These are phyloP conservation scores for Drosophila maculinotata DNA, from an alignment of 2,888 invertebrate species.

Conservation along the genomic window DNA sequence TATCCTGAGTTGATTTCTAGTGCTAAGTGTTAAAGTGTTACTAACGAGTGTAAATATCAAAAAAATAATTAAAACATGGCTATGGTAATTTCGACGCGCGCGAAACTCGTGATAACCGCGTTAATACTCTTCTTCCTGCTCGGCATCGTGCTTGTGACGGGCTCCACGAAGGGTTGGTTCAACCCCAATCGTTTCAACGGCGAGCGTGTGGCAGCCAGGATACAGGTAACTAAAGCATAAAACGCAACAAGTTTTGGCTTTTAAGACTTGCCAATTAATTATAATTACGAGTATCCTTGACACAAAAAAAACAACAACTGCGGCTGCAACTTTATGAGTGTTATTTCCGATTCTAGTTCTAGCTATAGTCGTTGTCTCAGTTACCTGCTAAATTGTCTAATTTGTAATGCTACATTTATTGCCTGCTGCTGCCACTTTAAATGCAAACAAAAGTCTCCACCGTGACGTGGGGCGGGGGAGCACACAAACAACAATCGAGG, in stretches of 20 bases:
- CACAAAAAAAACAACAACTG: constrained; percentile 1
- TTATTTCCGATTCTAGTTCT: not conserved
- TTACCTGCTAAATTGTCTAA: constrained; percentile 40
- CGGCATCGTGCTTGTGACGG: constrained; percentile 87
- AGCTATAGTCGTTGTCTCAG: constrained; percentile 3
- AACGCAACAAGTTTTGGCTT: constrained; percentile 55
- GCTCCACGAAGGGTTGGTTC: constrained; percentile 88
- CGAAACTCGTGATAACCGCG: constrained; percentile 87
- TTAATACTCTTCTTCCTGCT: constrained; percentile 87
- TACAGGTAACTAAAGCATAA: constrained; percentile 85
- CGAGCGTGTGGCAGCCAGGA: constrained; percentile 87
- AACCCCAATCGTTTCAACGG: constrained; percentile 86
- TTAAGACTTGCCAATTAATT: constrained; percentile 62
- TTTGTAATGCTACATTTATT: constrained; percentile 65
- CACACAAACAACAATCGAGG: constrained; percentile 35
- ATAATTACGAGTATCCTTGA: constrained; percentile 50
- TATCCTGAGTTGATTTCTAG: constrained; percentile 30
- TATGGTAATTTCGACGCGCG: constrained; percentile 88
- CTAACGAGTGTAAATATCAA: constrained; percentile 34
- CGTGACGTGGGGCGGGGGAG: constrained; percentile 43
- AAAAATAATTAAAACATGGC: constrained; percentile 86
- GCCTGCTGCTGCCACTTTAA: constrained; percentile 51
- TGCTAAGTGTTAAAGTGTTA: constrained; percentile 34
- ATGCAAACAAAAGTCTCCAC: constrained; percentile 69
- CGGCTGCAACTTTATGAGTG: constrained; percentile 27